Base-by-base conservation (phyloP, 2,888 invertebrate genomes). In the Smittia aterrima region DNA sequence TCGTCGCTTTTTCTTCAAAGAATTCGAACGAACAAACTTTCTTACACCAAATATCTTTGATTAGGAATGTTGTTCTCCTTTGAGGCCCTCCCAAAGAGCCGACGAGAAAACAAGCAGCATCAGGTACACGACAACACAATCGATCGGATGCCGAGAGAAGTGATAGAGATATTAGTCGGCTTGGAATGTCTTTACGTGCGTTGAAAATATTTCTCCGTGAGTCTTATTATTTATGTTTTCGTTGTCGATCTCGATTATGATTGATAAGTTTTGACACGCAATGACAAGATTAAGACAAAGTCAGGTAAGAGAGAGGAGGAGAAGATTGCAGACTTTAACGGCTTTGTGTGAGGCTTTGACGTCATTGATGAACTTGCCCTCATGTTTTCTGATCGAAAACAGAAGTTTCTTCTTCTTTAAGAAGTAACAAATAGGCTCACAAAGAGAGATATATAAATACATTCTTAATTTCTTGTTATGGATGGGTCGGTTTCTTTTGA, bases 401-500 rank as follows among this genome's bases (percentile, higher is more conserved):
- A 70, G 70, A 70, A 70, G 70, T 70, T 70, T 70, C 70, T 54
- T 70, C 70, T 70, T 70, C 70, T 70, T 70, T 53, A 54, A 72
- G 72, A 72, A 62, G 62, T 72, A 54, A 72, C 72, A 72, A 58
- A 62, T 22, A 70, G 70, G 58, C 58, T 58, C 58, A 58, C 58
- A 58, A 58, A 58, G 58, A 58, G 58, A 58, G 58, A 58, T 58
- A 72, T 72, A 72, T 72, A 72, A 72, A 72, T 72, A 72, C 72
- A 72, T 62, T 72, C 72, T 72, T 72, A 72, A 72, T 72, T 72
- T 72, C 72, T 72, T 72, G 72, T 72, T 72, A 72, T 72, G 72
- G 72, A 72, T 72, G 72, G 54, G 72, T 74, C 66, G 74, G 74
- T 66, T 74, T 74, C 74, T 74, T 74, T 74, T 74, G 66, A 74